These are phyloP conservation scores for Xestobium rufovillosum DNA, from an alignment of 2,888 invertebrate species.

Conservation along the genomic window DNA sequence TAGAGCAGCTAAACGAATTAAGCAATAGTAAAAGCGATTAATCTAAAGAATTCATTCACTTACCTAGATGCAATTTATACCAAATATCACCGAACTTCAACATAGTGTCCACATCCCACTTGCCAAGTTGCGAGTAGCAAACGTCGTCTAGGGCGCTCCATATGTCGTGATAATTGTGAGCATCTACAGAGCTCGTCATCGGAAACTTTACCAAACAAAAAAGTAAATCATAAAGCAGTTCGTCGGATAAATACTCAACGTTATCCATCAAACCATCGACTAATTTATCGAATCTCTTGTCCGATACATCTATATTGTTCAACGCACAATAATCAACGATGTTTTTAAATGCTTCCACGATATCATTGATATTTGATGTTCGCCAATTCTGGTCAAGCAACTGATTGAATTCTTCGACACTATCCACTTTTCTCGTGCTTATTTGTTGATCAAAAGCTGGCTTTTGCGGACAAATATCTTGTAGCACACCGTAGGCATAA, in stretches of 20 bases:
- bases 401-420: constrained; percentile 24
- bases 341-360: constrained; percentile 33
- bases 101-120: constrained; percentile 49
- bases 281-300: constrained; percentile 37
- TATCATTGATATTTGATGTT: constrained; percentile 26
- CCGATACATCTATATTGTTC: constrained; percentile 33
- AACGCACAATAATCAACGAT: constrained; percentile 29
- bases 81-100: constrained; percentile 57
- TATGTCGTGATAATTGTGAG: constrained; percentile 55
- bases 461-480: constrained; percentile 10
- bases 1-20: constrained; percentile 42
- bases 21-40: neutral
- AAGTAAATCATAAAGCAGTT: constrained; percentile 51
- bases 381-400: constrained; percentile 31
- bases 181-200: constrained; percentile 44
- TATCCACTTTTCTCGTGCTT: constrained; percentile 7
- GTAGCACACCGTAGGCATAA: constrained; percentile 23
- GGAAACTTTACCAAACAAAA: constrained; percentile 49
- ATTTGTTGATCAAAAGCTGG: constrained; percentile 1
- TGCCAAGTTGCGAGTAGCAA: constrained; percentile 45
- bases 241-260: constrained; percentile 48
- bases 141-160: constrained; percentile 63
- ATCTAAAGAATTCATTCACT: constrained; percentile 5
- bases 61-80: constrained; percentile 49
- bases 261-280: constrained; percentile 45